These are phyloP conservation scores for Zele albiditarsus DNA, from an alignment of 2,888 invertebrate genomes.

Conservation along the genomic window DNA sequence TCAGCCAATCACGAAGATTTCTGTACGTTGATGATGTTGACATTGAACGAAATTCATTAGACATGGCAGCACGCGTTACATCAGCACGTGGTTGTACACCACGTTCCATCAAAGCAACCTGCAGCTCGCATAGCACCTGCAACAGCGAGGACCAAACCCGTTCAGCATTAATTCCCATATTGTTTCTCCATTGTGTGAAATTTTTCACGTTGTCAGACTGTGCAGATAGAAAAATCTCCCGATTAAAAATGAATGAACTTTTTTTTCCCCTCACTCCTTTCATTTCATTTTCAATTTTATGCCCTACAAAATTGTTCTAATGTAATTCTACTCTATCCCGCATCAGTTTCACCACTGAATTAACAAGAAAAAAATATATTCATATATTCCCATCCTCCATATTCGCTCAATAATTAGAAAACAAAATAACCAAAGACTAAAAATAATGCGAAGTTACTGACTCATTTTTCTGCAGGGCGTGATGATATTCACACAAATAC, in stretches of 20 bases:
- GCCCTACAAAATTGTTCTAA: too few relatives aligned
- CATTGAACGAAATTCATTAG: constrained; percentile 65
- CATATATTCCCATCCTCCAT: too few relatives aligned
- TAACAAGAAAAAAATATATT: too few relatives aligned
- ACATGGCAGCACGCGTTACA: constrained; percentile 73
- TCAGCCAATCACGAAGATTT: constrained; percentile 77
- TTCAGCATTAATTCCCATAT: constrained; percentile 26
- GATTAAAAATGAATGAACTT: not conserved
- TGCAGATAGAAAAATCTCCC: not conserved
- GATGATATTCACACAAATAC: not conserved
- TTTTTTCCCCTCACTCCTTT: not conserved
- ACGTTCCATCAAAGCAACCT: constrained; percentile 75
- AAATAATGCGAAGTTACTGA: too few relatives aligned
- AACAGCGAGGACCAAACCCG: constrained; percentile 42
- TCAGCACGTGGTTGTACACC: constrained; percentile 65
- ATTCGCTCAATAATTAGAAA: too few relatives aligned
- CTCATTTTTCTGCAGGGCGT: not conserved
- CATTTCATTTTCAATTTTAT: not conserved
- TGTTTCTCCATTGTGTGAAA: constrained; percentile 9
- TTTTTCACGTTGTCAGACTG: not conserved
- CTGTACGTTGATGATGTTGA: constrained; percentile 67
- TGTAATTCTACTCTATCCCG: too few relatives aligned
- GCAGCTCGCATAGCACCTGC: constrained; percentile 81
- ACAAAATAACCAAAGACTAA: too few relatives aligned
- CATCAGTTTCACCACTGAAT: too few relatives aligned